These are phyloP conservation scores for Gordius sp. DNA, from an alignment of 2,888 invertebrate species.

Conservation along the genomic window DNA sequence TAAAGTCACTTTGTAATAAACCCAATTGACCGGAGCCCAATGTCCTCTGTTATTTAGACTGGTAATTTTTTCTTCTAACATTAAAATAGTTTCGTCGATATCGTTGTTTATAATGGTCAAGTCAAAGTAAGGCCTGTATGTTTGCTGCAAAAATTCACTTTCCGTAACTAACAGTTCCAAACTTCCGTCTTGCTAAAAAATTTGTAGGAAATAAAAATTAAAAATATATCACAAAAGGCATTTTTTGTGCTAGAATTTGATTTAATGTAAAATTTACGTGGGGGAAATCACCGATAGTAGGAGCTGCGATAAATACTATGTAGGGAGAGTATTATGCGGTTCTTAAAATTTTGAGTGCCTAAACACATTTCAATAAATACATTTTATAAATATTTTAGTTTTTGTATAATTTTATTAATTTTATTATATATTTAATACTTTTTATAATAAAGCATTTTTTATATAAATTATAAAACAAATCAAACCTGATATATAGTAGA, in stretches of 20 bases:
- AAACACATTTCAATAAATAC: constrained; percentile 30
- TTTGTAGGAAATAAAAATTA: no score
- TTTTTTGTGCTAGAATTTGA: no score
- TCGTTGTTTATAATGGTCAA: constrained; percentile 92
- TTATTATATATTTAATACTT: no score
- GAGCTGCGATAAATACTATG: constrained; percentile 95
- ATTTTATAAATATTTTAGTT: no score
- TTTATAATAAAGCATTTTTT: no score
- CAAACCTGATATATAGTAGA: no score
- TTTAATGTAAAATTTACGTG: constrained; percentile 37
- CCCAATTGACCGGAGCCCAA: constrained; percentile 12
- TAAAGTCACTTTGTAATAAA: no score
- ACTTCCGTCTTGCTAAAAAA: constrained; percentile 84
- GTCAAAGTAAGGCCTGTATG: constrained; percentile 96
- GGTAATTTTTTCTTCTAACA: constrained; percentile 1
- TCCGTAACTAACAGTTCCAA: constrained; percentile 78
- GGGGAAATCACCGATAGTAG: constrained; percentile 63
- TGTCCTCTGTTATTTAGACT: no score
- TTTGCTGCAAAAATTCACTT: constrained; percentile 74
- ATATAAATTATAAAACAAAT: no score
- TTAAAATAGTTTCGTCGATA: constrained; percentile 84
- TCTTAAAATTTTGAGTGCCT: constrained; percentile 80
- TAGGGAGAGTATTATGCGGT: constrained; percentile 94
- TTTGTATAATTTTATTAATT: no score
- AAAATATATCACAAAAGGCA: no score